Evolutionary conservation across 2,888 invertebrate genomes (phyloP).

Genomic region (Rhopalosiphum nymphaeae): DNA sequence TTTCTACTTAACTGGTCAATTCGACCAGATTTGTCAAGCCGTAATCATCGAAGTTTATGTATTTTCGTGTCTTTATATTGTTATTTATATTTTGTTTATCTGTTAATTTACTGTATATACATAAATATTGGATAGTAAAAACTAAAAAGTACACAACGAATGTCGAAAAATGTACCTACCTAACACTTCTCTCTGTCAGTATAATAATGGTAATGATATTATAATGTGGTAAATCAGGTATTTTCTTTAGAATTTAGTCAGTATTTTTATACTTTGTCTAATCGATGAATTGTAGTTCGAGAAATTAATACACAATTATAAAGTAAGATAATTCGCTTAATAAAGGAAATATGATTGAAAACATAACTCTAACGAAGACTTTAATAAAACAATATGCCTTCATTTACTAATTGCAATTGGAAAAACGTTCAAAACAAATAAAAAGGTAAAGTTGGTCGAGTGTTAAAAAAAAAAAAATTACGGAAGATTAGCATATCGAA

Average conservation of each 20-base stretch:
- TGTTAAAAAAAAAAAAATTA: neutral
- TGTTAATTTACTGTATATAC: neutral
- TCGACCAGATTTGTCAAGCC: neutral
- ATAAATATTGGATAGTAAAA: neutral
- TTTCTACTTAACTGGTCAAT: slow-evolving; percentile 41
- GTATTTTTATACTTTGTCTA: neutral
- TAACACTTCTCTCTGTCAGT: neutral
- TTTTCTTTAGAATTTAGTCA: neutral
- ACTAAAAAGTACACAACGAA: neutral
- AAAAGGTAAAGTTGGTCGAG: neutral
- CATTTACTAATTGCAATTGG: neutral
- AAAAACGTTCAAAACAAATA: neutral
- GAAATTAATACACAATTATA: neutral
- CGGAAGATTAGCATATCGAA: neutral
- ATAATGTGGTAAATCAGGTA: neutral
- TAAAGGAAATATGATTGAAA: neutral
- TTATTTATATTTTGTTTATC: slow-evolving; percentile 6
- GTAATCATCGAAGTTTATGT: neutral
- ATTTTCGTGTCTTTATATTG: neutral
- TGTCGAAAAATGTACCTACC: neutral
- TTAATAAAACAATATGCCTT: neutral
- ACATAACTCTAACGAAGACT: neutral
- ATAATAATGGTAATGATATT: neutral
- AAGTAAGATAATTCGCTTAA: neutral
- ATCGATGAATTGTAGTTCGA: neutral